Percentiles rank a stretch among this genome's conserved stretches.
Evolutionary conservation across 2,888 invertebrate genomes (phyloP).

Genomic region (Leptogaster cylindrica): DNA sequence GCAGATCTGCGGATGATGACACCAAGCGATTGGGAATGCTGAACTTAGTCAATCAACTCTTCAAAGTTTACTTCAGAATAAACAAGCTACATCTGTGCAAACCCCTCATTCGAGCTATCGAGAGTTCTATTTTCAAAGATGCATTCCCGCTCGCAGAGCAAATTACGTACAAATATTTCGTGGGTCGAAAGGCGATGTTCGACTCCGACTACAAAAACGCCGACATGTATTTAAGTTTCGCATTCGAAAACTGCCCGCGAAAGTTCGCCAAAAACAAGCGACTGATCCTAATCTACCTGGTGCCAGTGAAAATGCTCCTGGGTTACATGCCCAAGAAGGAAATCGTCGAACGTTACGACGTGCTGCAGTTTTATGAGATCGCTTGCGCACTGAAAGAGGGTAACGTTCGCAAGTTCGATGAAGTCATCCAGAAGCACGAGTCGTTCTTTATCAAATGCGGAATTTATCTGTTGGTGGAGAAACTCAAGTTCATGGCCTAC

Average conservation of each 20-base stretch:
- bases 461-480: constrained; percentile 97
- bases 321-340: constrained; percentile 90
- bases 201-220: constrained; percentile 95
- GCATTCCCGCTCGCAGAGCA: constrained; percentile 90
- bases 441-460: constrained; percentile 94
- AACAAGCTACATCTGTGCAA: constrained; percentile 88
- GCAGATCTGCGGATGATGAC: constrained; percentile 78
- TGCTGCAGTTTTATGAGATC: constrained; percentile 89
- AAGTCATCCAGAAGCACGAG: constrained; percentile 85
- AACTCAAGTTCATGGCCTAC: constrained; percentile 92
- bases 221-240: constrained; percentile 89
- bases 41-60: constrained; percentile 93
- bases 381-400: constrained; percentile 89
- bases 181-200: constrained; percentile 97
- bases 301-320: constrained; percentile 96
- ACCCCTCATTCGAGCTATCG: constrained; percentile 95
- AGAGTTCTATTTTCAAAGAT: constrained; percentile 88
- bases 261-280: constrained; percentile 84
- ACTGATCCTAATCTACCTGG: constrained; percentile 90
- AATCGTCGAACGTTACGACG: constrained; percentile 86
- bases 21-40: constrained; percentile 97
- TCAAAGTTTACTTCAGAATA: constrained; percentile 92
- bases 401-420: constrained; percentile 81
- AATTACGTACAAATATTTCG: constrained; percentile 96
- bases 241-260: constrained; percentile 88